Base-by-base conservation (phyloP, 2,797 vertebrate genomes). In the Enteromius trimaculatus region DNA sequence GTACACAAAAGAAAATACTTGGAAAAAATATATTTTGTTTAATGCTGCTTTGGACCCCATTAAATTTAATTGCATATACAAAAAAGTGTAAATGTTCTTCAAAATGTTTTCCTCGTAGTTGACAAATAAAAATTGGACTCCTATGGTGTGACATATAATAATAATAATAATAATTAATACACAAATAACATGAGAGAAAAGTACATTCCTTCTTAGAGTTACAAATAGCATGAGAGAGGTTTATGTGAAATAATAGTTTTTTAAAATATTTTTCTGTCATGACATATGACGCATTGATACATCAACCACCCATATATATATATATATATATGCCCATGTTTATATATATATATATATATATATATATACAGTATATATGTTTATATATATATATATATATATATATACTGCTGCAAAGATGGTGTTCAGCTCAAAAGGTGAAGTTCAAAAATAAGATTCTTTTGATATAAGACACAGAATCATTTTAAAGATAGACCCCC, bases 401-500 rank as follows among this genome's bases (percentile, higher is more conserved):
- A 37, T 66, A 79, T 1, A 19, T 79, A 68, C 2, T 0, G 8
- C 9, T 7, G 77, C 53, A 17, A 39, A 26, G 29, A 23, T 81
- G 47, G 64, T 66, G 31, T 68, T 66, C 29, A 19, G 29, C 29
- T 51, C 26, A 58, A 34, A 34, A 47, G 13, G 21, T 60, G 17
- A 69, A 55, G 79, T 53, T 29, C 23, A 80, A 31, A 13, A 3
- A 55, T 47, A 34, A 34, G 55, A 72, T 81, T 72, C 39, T 71
- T 70, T 78, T 42, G 42, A 34, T 79, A 49, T 19, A 66, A 82
- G 80, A 53, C 60, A 55, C 16, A 83, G n/a, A 77, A 62, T 60
- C 29, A 62, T 77, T 71, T 83, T 78, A 83, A 78, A 78, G 53
- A 70, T 58, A 78, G 65, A 64, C 51, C 65, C 82, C 42, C 75